Evolutionary conservation across 2,113 vertebrate species (phyloP), one percentile per base, ranked within the genome.

Genomic region (Sceloporus undulatus): DNA sequence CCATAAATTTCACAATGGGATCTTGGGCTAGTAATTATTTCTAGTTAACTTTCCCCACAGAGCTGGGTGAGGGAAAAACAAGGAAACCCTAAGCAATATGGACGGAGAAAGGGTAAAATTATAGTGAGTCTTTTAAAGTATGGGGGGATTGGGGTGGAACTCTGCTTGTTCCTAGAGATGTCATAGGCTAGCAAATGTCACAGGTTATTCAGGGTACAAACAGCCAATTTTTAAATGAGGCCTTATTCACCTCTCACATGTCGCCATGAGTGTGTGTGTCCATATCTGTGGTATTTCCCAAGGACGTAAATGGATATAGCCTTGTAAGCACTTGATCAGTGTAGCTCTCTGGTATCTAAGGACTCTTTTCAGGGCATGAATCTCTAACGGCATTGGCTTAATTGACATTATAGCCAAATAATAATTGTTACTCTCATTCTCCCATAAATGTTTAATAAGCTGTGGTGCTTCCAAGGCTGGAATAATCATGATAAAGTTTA

Each of bases 391-490:
- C 7, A 34, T 13, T 68, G 2, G 23, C 5, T 8, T 40, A 70
- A 70, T 23, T 75, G 40, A 82, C 7, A 75, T 65, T 42, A 82
- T 5, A 83, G 59, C 59, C 81, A 52, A 66, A 83, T 83, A 83
- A 77, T 16, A 79, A 16, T 40, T 84, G n/a, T 38, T 78, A 42
- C 62, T 14, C 21, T 14, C n/a, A 13, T 54, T 38, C 27, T 29
- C 9, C 56, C 56, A 29, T 42, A 82, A 82, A 74, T 87, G 21
- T 87, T 86, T 86, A 59, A 87, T 13, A 34, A 52, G 10, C 27
- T 18, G 56, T 40, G 73, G 56, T 76, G 27, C 71, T 74, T 56
- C 38, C 38, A 82, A 87, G 10, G 68, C 77, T 73, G 16, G 54
- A 73, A 59, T 16, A 81, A 2, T 52, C 25, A 74, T 27, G 40